Evolutionary conservation across 2,113 vertebrate genomes (phyloP).

Genomic region (Ursus arctos): DNA sequence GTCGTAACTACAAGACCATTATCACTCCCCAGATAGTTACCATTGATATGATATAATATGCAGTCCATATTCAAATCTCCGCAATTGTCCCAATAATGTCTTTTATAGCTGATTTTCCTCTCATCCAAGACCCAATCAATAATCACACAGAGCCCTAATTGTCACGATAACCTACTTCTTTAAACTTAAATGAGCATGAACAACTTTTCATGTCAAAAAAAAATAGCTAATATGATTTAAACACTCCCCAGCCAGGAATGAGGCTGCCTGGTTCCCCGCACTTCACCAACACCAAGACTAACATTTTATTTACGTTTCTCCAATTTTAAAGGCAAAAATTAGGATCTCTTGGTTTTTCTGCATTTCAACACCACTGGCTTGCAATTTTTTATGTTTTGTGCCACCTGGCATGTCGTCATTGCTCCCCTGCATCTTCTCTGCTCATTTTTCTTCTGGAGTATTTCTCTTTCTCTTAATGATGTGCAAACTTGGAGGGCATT

Average conservation of each 20-base stretch:
- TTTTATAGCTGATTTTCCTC: constrained; percentile 43
- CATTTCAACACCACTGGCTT: neutral
- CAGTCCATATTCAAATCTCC: neutral
- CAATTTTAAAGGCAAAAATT: neutral
- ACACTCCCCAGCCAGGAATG: neutral
- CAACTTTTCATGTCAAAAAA: constrained; percentile 26
- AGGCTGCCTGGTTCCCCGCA: neutral
- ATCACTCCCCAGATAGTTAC: neutral
- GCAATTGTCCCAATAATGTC: constrained; percentile 51
- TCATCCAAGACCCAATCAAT: constrained; percentile 52
- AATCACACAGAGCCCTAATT: constrained; percentile 28
- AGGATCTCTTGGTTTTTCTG: neutral
- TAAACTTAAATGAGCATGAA: constrained; percentile 61
- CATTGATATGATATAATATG: neutral
- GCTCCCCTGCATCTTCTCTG: neutral
- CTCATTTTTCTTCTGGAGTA: neutral
- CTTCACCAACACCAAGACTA: rapidly evolving
- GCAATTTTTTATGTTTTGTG: neutral
- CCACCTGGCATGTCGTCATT: neutral
- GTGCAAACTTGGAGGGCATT: neutral
- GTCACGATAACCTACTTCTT: constrained; percentile 60
- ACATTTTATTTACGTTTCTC: neutral
- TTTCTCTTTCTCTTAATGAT: neutral
- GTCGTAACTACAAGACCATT: neutral
- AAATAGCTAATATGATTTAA: neutral